Percentiles rank a stretch among this genome's conserved stretches.
These are phyloP conservation scores for Andricus quercusramuli DNA, from an alignment of 2,888 invertebrate species.

Conservation along the genomic window DNA sequence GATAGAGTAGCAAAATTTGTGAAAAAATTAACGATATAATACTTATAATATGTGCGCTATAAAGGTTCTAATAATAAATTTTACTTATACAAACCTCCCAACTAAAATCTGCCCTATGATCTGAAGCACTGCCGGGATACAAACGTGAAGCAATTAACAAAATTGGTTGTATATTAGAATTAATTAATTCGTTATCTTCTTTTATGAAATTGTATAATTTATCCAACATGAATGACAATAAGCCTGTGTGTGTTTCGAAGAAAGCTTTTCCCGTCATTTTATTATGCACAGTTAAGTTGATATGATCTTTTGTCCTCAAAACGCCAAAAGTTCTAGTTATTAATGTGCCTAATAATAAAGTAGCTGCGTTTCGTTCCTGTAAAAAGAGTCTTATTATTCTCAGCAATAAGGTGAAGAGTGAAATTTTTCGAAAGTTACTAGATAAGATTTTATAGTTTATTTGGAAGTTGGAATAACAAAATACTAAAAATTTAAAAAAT, in stretches of 20 bases:
- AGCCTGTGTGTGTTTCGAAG: conserved; percentile 86
- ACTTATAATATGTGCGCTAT: too few relatives aligned
- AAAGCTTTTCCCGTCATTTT: conserved; percentile 89
- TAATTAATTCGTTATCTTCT: conserved; percentile 76
- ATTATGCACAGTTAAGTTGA: conserved; percentile 83
- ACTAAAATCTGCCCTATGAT: conserved; percentile 81
- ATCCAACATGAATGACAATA: conserved; percentile 81
- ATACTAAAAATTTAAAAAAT: too few relatives aligned
- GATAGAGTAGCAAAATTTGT: too few relatives aligned
- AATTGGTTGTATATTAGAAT: conserved; percentile 87
- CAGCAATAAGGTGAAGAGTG: too few relatives aligned
- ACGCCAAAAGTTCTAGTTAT: conserved; percentile 94
- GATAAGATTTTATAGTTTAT: too few relatives aligned
- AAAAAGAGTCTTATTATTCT: conserved; percentile 49
- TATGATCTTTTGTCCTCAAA: conserved; percentile 82
- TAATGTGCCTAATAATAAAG: conserved; percentile 90
- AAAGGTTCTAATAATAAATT: background rate
- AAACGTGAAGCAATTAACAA: conserved; percentile 88
- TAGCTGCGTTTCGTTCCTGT: conserved; percentile 92
- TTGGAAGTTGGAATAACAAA: too few relatives aligned
- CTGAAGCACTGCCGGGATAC: conserved; percentile 84
- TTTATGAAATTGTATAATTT: conserved; percentile 75
- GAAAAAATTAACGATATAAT: too few relatives aligned
- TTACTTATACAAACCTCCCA: conserved; percentile 80
- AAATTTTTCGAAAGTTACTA: too few relatives aligned